Evolutionary conservation across 2,888 invertebrate genomes (phyloP), one percentile per base, ranked within the genome.

Genomic region (Dryobotodes eremita): DNA sequence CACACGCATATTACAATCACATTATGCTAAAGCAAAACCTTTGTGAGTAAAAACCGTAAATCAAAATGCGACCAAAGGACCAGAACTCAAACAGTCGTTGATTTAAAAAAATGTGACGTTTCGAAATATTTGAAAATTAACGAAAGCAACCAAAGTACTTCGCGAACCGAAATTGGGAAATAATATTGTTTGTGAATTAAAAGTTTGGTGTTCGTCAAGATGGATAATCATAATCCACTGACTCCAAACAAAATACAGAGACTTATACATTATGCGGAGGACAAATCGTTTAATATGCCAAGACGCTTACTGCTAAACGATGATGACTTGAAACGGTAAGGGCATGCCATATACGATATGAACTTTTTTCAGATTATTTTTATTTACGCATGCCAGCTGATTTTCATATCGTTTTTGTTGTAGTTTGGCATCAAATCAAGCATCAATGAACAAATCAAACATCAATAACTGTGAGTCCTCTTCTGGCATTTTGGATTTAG

Each of bases 171-270:
- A 78, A 69, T 57, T n/a, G 42, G 17, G 15, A 71, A 68, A 15
- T 66, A 42, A 17, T 66, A 17, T 59, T 77, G 61, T 77, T 79
- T 55, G 36, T 75, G 42, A 71, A 69, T 53, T 65, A 62, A 46
- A 48, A 57, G 68, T 73, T 55, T 66, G 31, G 53, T 64, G 48
- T 79, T 71, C 31, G 31, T 64, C 20, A 81, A 68, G 48, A 96
- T 96, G 96, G 95, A 95, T 93, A 95, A 95, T 91, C 93, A 95
- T 92, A 95, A 95, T 91, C 93, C 92, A 48, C 83, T 96, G 72
- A 97, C 96, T 61, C 96, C 96, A 0, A 96, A 94, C 82, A 96
- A 94, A 91, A 96, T 97, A 78, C 93, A 94, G 78, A 91, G 94
- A 83, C 91, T 96, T 31, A 94, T 97, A 79, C 92, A 95, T 88